Evolutionary conservation across 2,113 vertebrate genomes (phyloP).

Genomic region (Triplophysa siluroides): DNA sequence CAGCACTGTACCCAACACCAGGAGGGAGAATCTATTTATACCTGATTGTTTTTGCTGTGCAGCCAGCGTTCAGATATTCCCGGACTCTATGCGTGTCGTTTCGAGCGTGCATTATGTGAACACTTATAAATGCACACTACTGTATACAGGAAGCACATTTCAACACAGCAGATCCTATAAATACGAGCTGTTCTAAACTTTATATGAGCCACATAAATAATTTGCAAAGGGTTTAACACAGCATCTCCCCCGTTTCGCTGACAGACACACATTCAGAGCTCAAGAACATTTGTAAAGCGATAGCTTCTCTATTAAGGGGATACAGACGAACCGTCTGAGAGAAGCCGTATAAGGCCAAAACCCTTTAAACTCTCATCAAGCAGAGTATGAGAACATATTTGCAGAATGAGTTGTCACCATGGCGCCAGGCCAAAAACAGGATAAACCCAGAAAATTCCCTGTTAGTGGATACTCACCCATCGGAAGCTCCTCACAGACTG

Average conservation of each 20-base stretch:
- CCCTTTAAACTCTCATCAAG: constrained; percentile 49
- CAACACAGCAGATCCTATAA: background rate
- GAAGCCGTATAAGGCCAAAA: constrained; percentile 71
- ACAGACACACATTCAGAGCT: constrained; percentile 18
- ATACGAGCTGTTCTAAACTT: background rate
- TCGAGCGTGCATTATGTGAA: background rate
- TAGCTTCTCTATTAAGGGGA: background rate
- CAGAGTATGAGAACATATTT: constrained; percentile 56
- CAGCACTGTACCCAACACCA: constrained; percentile 32
- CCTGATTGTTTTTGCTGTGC: constrained; percentile 63
- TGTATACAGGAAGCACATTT: constrained; percentile 25
- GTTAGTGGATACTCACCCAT: constrained; percentile 79
- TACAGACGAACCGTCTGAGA: constrained; percentile 34
- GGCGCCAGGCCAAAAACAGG: constrained; percentile 54
- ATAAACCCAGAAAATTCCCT: constrained; percentile 33
- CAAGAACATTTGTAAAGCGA: constrained; percentile 15
- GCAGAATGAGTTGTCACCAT: constrained; percentile 67
- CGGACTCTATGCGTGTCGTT: constrained; percentile 36
- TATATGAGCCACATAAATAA: constrained; percentile 9
- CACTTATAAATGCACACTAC: constrained; percentile 10
- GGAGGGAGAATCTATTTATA: constrained; percentile 62
- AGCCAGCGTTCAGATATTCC: constrained; percentile 47
- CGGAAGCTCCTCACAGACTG: constrained; percentile 90
- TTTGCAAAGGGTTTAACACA: constrained; percentile 4
- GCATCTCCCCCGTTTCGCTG: background rate